Base-by-base conservation (phyloP, 2,113 vertebrate species). In the Blennius ocellaris region DNA sequence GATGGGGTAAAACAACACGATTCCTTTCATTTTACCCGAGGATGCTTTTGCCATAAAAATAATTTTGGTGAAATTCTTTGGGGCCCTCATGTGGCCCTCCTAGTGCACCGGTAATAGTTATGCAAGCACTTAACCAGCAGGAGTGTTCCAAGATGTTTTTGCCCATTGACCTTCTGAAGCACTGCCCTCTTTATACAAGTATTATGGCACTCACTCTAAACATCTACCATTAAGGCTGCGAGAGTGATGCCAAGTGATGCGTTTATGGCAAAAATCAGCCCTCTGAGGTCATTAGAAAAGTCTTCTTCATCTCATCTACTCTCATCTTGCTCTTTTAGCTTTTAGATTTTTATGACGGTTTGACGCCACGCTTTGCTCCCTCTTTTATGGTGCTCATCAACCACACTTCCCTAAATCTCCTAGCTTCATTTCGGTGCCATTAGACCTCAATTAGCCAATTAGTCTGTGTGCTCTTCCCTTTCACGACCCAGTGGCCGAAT, bases 391-490 rank as follows among this genome's bases (percentile, higher is more conserved):
- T 6, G 40, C 44, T 70, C 10, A 72, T 71, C 41, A 61, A 6
- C 30, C 38, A 38, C 6, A n/a, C 53, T 47, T 69, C 21, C 4
- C 21, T 30, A 30, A 30, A 30, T 30, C 21, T 30, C 21, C 52
- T 73, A 68, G 36, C 39, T 66, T 66, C 57, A 68, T 82, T 72
- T 73, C 49, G 12, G 51, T 57, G 65, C 60, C 73, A 84, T 93
- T 80, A 90, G 64, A 76, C 17, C 40, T 69, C 60, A 87, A 89
- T 92, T 81, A 90, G 74, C 73, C 60, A 53, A 48, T 68, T 73
- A 72, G 67, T 12, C 67, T 73, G 52, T 68, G 64, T 53, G 15
- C 53, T 71, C 48, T 60, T 41, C 69, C 80, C 76, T 70, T 64
- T 36, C 65, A 62, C 77, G 78, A 87, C 83, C 68, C 63, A 38